Evolutionary conservation across 2,888 invertebrate genomes (phyloP).

Genomic region (Drosophila falleni): DNA sequence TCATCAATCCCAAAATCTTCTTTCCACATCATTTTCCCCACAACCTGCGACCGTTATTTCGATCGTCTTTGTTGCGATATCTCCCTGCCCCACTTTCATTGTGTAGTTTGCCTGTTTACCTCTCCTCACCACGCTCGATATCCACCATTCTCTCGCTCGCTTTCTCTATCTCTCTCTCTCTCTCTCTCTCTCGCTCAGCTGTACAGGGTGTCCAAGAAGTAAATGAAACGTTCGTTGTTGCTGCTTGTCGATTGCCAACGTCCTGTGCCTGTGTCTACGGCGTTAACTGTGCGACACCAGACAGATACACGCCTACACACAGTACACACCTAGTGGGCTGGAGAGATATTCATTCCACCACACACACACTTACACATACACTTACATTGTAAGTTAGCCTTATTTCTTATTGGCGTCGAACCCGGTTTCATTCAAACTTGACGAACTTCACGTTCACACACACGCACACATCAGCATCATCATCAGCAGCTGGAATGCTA

Average conservation of each 20-base stretch:
- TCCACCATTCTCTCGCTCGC: conserved; percentile 12
- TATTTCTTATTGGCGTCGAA: conserved; percentile 38
- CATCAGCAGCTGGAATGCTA: conserved; percentile 6
- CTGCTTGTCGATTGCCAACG: conserved; percentile 81
- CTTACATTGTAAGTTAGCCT: conserved; percentile 30
- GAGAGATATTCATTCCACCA: conserved; percentile 31
- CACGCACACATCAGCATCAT: conserved; percentile 16
- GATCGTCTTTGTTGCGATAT: conserved; percentile 39
- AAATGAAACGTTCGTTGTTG: conserved; percentile 74
- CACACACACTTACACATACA: conserved; percentile 24
- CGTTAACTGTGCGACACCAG: conserved; percentile 59
- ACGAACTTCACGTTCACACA: conserved; percentile 57
- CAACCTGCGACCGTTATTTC: conserved; percentile 19
- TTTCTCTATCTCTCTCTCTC: conserved; percentile 4
- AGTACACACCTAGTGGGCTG: conserved; percentile 32
- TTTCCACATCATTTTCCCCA: conserved; percentile 22
- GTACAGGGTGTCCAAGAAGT: conserved; percentile 56
- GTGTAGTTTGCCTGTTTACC: conserved; percentile 38
- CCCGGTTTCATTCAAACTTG: conserved; percentile 21
- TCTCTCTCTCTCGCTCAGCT: conserved; percentile 39
- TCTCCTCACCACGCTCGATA: conserved; percentile 35
- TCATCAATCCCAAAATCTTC: conserved; percentile 28
- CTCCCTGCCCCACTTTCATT: conserved; percentile 3
- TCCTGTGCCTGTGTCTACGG: conserved; percentile 65
- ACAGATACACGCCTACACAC: conserved; percentile 38